A percentile compares a stretch with the other conserved stretches of the same genome.
phyloP scores from a whole-genome alignment of 1,140 invertebrate species.

The Aphelinus atriplicis region DNA sequence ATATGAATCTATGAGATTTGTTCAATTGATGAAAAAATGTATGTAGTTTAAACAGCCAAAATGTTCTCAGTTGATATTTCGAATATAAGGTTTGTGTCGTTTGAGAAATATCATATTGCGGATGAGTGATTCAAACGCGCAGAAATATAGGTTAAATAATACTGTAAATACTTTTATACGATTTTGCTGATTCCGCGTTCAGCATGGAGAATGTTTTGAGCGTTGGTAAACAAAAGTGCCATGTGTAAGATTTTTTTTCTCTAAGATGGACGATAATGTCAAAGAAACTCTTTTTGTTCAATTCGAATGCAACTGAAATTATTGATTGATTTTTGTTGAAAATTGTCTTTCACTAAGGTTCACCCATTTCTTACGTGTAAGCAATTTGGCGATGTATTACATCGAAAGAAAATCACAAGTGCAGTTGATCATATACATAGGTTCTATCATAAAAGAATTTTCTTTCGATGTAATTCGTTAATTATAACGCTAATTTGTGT shows the following conservation, averaged over 20 bases:
- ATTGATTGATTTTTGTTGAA: background rate
- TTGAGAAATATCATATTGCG: constrained; percentile 20
- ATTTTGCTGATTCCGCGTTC: constrained; percentile 42
- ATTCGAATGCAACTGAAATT: background rate
- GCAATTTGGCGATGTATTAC: constrained; percentile 13
- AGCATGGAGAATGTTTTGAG: constrained; percentile 31
- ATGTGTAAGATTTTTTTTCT: constrained; percentile 49
- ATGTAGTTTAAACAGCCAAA: constrained; percentile 30
- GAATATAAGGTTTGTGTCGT: constrained; percentile 30
- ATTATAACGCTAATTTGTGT: background rate
- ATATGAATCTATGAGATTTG: constrained; percentile 29
- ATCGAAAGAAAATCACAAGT: constrained; percentile 10
- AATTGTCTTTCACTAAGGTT: background rate
- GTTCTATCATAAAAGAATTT: background rate
- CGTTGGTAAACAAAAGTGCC: constrained; percentile 46
- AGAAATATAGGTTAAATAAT: constrained; percentile 32
- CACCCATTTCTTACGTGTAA: background rate
- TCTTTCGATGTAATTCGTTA: constrained; percentile 5
- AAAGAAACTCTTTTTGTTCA: constrained; percentile 17
- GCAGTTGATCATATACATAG: constrained; percentile 10
- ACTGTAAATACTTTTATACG: constrained; percentile 56
- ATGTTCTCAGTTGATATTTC: constrained; percentile 28
- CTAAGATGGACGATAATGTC: constrained; percentile 36
- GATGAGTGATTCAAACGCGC: constrained; percentile 29
- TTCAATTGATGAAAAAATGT: constrained; percentile 34